A percentile compares a stretch with the other conserved stretches of the same genome.
phyloP scores from a whole-genome alignment of 2,888 invertebrate species.

The Rotaria macrura region DNA sequence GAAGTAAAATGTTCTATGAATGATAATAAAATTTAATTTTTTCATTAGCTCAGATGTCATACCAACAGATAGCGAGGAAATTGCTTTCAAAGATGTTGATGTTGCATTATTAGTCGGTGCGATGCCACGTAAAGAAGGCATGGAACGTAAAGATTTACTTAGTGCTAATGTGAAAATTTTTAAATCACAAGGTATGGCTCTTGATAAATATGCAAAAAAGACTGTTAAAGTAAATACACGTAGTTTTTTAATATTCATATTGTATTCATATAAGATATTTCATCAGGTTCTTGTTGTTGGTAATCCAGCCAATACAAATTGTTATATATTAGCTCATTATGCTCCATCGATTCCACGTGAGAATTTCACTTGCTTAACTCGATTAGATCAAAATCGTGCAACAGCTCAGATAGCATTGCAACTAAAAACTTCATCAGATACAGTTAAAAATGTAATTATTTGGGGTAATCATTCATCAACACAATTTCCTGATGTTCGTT shows the following conservation, averaged over 20 bases:
- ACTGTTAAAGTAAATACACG: slow-evolving; percentile 74
- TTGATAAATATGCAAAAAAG: slow-evolving; percentile 78
- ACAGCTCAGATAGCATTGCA: slow-evolving; percentile 61
- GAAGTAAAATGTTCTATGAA: background rate
- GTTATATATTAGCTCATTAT: slow-evolving; percentile 82
- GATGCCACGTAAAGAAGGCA: slow-evolving; percentile 91
- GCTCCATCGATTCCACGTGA: slow-evolving; percentile 80
- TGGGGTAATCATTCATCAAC: slow-evolving; percentile 99
- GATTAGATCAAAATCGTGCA: slow-evolving; percentile 93
- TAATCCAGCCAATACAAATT: slow-evolving; percentile 98
- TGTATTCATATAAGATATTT: slow-evolving; percentile 20
- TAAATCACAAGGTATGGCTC: slow-evolving; percentile 84
- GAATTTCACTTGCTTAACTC: slow-evolving; percentile 94
- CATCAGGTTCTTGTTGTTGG: slow-evolving; percentile 73
- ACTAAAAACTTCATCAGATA: slow-evolving; percentile 56
- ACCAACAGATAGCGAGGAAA: slow-evolving; percentile 73
- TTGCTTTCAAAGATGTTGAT: slow-evolving; percentile 86
- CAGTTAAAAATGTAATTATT: slow-evolving; percentile 79
- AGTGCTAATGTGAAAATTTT: slow-evolving; percentile 96
- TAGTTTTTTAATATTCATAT: too few relatives aligned
- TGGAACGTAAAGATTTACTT: slow-evolving; percentile 94
- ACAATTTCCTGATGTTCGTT: slow-evolving; percentile 81
- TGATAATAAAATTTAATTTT: background rate
- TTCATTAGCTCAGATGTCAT: slow-evolving; percentile 55
- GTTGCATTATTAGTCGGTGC: slow-evolving; percentile 92